Evolutionary conservation across 2,113 vertebrate species (phyloP).

Genomic region (Vulpes vulpes): DNA sequence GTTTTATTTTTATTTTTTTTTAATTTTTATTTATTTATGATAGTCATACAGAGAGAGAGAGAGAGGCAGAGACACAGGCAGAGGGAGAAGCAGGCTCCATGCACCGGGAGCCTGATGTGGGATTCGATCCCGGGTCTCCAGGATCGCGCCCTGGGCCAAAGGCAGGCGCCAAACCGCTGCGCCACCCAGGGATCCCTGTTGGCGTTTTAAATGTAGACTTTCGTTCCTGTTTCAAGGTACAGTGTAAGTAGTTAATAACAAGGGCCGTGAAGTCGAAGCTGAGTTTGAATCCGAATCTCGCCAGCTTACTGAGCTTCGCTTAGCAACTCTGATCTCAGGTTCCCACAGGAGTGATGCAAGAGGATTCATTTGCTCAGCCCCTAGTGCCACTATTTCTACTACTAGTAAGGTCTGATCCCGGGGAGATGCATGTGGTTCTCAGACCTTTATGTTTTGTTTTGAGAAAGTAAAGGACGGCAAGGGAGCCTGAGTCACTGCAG

Average conservation of each 20-base stretch:
- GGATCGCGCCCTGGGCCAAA: too few species aligned
- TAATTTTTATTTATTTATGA: too few species aligned
- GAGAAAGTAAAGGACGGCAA: not conserved
- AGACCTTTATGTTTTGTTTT: not conserved
- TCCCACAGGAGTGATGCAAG: not conserved
- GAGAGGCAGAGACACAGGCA: too few species aligned
- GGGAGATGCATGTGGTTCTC: not conserved
- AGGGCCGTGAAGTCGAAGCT: not conserved
- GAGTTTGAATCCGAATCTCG: not conserved
- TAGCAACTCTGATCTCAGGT: not conserved
- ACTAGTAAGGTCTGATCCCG: not conserved
- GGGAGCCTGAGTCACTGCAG: not conserved
- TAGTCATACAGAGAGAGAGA: too few species aligned
- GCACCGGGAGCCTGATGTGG: too few species aligned
- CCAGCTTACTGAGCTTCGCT: not conserved
- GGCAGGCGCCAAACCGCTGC: too few species aligned
- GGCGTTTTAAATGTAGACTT: slow-evolving; percentile 17
- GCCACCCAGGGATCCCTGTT: too few species aligned
- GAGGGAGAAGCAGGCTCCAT: too few species aligned
- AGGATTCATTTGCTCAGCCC: too few species aligned
- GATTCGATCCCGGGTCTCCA: too few species aligned
- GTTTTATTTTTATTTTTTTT: too few species aligned
- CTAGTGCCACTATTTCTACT: not conserved
- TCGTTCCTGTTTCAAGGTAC: slow-evolving; percentile 22
- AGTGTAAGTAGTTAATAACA: not conserved